Percentiles rank a stretch among this genome's conserved stretches.
Conservation (phyloP, 2,113 vertebrate species). For the Elephas maximus region DNA sequence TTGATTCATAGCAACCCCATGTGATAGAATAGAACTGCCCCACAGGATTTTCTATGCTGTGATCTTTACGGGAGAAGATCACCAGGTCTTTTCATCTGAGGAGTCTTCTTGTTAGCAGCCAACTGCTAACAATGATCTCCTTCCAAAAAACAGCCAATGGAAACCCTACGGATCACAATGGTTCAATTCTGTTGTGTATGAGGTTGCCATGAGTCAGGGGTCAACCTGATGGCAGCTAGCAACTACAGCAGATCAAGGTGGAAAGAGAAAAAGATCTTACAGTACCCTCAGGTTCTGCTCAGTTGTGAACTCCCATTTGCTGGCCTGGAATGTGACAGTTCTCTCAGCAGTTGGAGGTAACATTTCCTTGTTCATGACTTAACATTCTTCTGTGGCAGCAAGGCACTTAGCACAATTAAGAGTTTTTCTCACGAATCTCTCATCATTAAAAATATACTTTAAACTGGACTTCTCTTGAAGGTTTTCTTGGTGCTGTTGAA, state of each 20-base stretch:
- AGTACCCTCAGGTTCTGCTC: background rate
- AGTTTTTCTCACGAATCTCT: slow-evolving; percentile 40
- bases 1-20: no score
- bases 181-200: no score
- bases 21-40: no score
- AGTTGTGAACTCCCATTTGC: accelerated
- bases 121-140: no score
- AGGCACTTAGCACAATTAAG: slow-evolving; percentile 35
- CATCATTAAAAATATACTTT: slow-evolving; percentile 57
- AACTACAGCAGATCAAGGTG: background rate
- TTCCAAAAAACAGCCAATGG: no score
- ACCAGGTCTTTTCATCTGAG: no score
- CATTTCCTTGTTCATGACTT: background rate
- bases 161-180: no score
- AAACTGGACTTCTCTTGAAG: background rate
- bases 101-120: no score
- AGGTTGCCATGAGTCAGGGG: no score
- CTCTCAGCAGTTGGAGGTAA: background rate
- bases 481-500: background rate
- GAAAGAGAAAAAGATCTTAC: background rate
- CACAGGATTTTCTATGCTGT: no score
- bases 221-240: no score
- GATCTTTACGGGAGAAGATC: no score
- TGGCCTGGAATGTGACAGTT: background rate
- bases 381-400: background rate